Conservation (phyloP, 2,888 invertebrate species). For the Philaethria dido region DNA sequence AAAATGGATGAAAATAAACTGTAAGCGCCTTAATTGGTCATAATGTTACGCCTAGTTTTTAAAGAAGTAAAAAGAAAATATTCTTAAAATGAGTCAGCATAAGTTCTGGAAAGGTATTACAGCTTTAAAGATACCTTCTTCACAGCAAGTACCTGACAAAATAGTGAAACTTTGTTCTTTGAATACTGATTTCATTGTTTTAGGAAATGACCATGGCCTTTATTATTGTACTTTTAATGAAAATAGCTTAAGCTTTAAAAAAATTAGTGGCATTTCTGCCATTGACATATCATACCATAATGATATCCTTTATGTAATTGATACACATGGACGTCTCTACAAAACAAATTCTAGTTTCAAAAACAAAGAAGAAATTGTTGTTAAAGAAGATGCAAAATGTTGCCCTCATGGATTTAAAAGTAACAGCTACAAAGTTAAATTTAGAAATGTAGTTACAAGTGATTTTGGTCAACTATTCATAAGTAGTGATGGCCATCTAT, state of each 20-base stretch:
- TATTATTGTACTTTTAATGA: conserved; percentile 71
- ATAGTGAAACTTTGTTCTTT: conserved; percentile 74
- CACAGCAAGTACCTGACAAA: conserved; percentile 75
- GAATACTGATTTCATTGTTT: conserved; percentile 67
- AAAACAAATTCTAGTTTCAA: conserved; percentile 83
- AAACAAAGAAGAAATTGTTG: conserved; percentile 83
- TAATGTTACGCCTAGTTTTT: conserved; percentile 45
- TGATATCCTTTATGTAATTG: conserved; percentile 84
- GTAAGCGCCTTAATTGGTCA: conserved; percentile 32
- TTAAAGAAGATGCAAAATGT: conserved; percentile 86
- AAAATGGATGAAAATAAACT: conserved; percentile 17
- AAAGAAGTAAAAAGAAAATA: conserved; percentile 53
- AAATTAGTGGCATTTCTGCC: conserved; percentile 80
- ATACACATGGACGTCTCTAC: conserved; percentile 84
- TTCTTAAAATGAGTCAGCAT: conserved; percentile 75
- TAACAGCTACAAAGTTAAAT: conserved; percentile 84
- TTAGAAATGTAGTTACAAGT: conserved; percentile 85
- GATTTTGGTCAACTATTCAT: conserved; percentile 86
- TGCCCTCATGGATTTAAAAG: conserved; percentile 87
- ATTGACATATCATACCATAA: conserved; percentile 86
- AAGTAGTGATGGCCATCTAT: conserved; percentile 87
- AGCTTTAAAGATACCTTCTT: conserved; percentile 60
- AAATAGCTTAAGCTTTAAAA: conserved; percentile 71
- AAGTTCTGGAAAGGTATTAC: conserved; percentile 78
- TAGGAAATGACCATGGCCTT: conserved; percentile 76